Conservation (phyloP, 2,888 invertebrate genomes). For the Euclidia mi region DNA sequence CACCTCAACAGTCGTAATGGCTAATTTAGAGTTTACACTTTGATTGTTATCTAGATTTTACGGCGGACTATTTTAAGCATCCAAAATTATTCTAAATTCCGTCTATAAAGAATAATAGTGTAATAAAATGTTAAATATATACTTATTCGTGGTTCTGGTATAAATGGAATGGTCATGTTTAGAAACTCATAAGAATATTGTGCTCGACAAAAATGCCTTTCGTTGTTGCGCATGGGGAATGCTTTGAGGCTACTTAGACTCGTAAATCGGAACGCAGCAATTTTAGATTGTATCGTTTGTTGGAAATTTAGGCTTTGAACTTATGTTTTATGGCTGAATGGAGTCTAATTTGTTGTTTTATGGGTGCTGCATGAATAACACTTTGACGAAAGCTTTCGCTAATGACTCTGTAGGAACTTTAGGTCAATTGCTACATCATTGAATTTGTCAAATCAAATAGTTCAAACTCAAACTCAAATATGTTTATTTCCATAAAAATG, state of each 20-base stretch:
- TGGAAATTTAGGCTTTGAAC: constrained; percentile 74
- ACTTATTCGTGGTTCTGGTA: constrained; percentile 67
- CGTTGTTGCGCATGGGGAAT: constrained; percentile 74
- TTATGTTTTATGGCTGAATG: constrained; percentile 68
- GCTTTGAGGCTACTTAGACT: constrained; percentile 74
- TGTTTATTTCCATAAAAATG: too few relatives aligned
- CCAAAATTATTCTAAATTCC: constrained; percentile 60
- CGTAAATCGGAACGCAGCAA: constrained; percentile 80
- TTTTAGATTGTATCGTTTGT: constrained; percentile 81
- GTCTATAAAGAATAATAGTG: constrained; percentile 76
- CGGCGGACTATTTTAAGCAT: constrained; percentile 60
- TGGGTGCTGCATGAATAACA: too few relatives aligned
- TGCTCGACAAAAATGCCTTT: constrained; percentile 78
- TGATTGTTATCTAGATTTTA: constrained; percentile 61
- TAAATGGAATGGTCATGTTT: constrained; percentile 85
- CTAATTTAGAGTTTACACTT: constrained; percentile 47
- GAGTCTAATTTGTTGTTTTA: constrained; percentile 45
- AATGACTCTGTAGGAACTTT: too few relatives aligned
- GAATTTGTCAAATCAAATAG: too few relatives aligned
- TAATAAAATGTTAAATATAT: constrained; percentile 80
- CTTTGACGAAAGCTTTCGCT: too few relatives aligned
- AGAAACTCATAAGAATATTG: constrained; percentile 82
- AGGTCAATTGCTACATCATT: too few relatives aligned
- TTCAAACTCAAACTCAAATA: too few relatives aligned
- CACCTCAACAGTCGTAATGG: constrained; percentile 39